A percentile compares a stretch with the other conserved stretches of the same genome.
phyloP scores from a whole-genome alignment of 2,113 vertebrate genomes.

The Pogona vitticeps region DNA sequence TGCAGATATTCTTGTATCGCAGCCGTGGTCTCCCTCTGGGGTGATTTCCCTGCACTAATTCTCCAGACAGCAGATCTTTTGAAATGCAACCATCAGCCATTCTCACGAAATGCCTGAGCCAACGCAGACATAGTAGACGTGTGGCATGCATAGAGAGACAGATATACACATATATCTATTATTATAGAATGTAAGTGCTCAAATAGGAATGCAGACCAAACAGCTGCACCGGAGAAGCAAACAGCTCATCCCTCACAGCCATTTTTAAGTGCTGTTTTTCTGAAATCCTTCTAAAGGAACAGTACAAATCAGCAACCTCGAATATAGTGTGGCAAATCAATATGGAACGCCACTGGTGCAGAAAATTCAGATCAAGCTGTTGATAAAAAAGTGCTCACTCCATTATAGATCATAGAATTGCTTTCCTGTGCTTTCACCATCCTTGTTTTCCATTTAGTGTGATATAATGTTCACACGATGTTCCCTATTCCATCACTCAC shows the following conservation, averaged over 20 bases:
- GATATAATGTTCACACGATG: slow-evolving; percentile 10
- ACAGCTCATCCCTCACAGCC: background rate
- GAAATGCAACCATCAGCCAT: too few species aligned
- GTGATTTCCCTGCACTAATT: too few species aligned
- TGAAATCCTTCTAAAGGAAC: background rate
- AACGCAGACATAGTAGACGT: too few species aligned
- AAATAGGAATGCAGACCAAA: background rate
- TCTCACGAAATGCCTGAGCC: too few species aligned
- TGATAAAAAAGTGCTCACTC: slow-evolving; percentile 51
- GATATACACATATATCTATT: too few species aligned
- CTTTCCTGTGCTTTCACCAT: slow-evolving; percentile 22
- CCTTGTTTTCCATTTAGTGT: slow-evolving; percentile 35
- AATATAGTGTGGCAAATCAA: slow-evolving; percentile 39
- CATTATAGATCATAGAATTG: slow-evolving; percentile 45
- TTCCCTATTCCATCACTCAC: slow-evolving; percentile 44
- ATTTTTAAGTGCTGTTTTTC: background rate
- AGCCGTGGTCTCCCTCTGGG: too few species aligned
- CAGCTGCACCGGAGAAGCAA: background rate
- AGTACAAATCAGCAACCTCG: slow-evolving; percentile 19
- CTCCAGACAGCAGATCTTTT: too few species aligned
- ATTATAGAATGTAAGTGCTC: background rate
- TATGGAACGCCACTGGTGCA: slow-evolving; percentile 27
- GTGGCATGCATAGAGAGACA: too few species aligned
- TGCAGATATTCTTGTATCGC: too few species aligned
- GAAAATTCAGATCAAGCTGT: slow-evolving; percentile 41